Percentiles rank a stretch among this genome's conserved stretches.
These are phyloP conservation scores for Eulemur albifrons DNA, from an alignment of 2,797 vertebrate species.

Conservation along the genomic window DNA sequence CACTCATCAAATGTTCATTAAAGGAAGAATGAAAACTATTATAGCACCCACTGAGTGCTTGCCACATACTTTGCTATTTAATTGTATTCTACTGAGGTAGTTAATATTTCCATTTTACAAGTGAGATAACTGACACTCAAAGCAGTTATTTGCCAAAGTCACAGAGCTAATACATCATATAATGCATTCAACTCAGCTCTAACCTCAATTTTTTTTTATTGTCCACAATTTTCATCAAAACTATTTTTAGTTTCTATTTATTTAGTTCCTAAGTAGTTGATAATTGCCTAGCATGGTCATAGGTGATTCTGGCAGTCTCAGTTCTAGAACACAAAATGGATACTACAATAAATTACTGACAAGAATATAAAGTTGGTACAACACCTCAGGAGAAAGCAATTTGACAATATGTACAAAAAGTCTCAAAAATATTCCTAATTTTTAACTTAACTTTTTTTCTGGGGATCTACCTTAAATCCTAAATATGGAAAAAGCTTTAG, in stretches of 20 bases:
- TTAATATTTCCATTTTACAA: background rate
- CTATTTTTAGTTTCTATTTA: background rate
- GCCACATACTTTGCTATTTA: background rate
- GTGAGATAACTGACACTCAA: background rate
- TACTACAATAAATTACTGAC: background rate
- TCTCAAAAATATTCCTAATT: background rate
- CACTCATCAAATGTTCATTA: background rate
- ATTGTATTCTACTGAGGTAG: background rate
- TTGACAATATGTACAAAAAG: background rate
- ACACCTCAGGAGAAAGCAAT: background rate
- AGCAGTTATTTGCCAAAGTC: background rate
- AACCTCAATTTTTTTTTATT: background rate
- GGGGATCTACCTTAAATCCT: background rate
- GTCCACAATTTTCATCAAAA: background rate
- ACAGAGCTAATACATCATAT: background rate
- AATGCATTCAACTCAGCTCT: background rate
- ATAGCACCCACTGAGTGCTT: background rate
- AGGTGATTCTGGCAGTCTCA: background rate
- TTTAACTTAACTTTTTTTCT: constrained; percentile 15
- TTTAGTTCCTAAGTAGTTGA: background rate
- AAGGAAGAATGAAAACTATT: constrained; percentile 11
- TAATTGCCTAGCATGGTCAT: background rate
- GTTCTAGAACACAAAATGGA: background rate
- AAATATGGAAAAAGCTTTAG: constrained; percentile 7
- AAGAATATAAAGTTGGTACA: background rate